Percentiles rank a stretch among this genome's conserved stretches.
phyloP scores from a whole-genome alignment of 2,113 vertebrate species.

The Arothron firmamentum region DNA sequence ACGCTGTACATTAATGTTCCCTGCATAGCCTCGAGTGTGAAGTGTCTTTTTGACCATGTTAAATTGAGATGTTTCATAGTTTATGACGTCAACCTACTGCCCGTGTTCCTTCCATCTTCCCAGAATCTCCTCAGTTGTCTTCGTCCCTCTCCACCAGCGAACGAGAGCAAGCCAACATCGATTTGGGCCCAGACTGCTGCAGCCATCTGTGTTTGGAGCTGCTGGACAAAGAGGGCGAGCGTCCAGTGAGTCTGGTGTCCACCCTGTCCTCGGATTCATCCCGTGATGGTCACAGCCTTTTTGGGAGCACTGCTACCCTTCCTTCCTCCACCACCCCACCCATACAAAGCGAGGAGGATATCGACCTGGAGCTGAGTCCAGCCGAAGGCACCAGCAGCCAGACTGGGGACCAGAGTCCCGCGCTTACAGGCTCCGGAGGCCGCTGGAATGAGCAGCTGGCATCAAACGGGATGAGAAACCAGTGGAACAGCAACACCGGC shows the following conservation, averaged over 20 bases:
- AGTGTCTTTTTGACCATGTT: too few species aligned
- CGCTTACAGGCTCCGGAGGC: slow-evolving; percentile 10
- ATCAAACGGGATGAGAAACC: slow-evolving; percentile 23
- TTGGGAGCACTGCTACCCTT: slow-evolving; percentile 65
- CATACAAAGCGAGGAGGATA: slow-evolving; percentile 52
- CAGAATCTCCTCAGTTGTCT: slow-evolving; percentile 77
- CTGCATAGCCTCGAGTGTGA: background rate
- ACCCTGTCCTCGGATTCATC: slow-evolving; percentile 80
- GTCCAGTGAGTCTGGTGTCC: slow-evolving; percentile 75
- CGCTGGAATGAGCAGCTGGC: slow-evolving; percentile 43
- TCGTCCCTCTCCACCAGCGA: slow-evolving; percentile 66
- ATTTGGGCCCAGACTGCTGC: slow-evolving; percentile 56
- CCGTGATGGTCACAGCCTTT: slow-evolving; percentile 72
- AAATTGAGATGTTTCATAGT: too few species aligned
- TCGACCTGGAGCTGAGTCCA: slow-evolving; percentile 72
- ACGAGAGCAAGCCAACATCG: slow-evolving; percentile 73
- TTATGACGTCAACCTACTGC: slow-evolving; percentile 4
- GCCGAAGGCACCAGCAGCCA: slow-evolving; percentile 38
- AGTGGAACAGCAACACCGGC: slow-evolving; percentile 75
- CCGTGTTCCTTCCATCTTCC: slow-evolving; percentile 22
- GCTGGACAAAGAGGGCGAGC: slow-evolving; percentile 72
- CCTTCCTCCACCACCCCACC: slow-evolving; percentile 55
- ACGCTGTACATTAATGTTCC: background rate
- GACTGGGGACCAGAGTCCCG: slow-evolving; percentile 36
- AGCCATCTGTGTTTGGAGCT: slow-evolving; percentile 58